Conservation (phyloP, 2,113 vertebrate species). For the Amphiprion ocellaris region DNA sequence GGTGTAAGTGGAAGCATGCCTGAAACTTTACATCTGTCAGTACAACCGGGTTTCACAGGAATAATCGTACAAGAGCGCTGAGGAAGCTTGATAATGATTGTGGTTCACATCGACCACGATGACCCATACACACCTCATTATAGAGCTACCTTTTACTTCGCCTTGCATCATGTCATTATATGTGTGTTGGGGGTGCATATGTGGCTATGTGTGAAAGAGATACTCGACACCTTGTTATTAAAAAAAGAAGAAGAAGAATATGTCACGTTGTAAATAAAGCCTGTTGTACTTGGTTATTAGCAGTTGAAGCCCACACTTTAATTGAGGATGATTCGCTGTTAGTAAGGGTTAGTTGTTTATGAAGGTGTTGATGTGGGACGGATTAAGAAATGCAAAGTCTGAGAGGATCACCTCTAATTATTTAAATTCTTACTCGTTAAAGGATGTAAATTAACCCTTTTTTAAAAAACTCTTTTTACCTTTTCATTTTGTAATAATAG, state of each 20-base stretch:
- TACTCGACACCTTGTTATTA: slow-evolving; percentile 3
- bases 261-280: slow-evolving; percentile 3
- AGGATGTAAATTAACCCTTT: slow-evolving; percentile 2
- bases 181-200: slow-evolving; percentile 2
- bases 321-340: background rate
- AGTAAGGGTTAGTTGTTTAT: background rate
- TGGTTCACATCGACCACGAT: background rate
- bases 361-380: background rate
- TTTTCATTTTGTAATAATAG: slow-evolving; percentile 1
- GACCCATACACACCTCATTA: slow-evolving; percentile 42
- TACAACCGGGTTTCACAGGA: background rate
- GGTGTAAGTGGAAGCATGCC: background rate
- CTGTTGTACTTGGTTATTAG: slow-evolving; percentile 12
- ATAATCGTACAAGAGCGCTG: background rate
- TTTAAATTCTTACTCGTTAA: background rate
- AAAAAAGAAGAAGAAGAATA: background rate
- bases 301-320: background rate
- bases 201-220: slow-evolving; percentile 16
- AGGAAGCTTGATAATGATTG: slow-evolving; percentile 28
- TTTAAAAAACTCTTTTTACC: background rate
- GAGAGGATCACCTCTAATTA: background rate
- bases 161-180: slow-evolving; percentile 47
- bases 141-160: slow-evolving; percentile 29
- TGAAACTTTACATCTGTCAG: background rate
- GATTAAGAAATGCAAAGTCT: slow-evolving; percentile 4